Conservation (phyloP, 2,797 vertebrate genomes). For the Manis crassicaudata region DNA sequence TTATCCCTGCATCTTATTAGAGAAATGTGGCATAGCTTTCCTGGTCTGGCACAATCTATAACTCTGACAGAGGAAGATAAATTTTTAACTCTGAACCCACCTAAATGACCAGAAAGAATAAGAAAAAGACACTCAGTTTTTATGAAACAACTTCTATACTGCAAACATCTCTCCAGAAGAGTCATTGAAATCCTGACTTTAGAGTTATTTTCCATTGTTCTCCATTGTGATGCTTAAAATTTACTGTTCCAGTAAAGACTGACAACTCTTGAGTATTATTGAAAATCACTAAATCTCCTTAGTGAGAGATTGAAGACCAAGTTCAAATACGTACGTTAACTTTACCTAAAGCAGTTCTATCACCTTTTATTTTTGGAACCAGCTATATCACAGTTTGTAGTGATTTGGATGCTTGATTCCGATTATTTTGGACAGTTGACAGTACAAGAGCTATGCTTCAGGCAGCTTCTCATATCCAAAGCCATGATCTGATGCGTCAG, state of each 20-base stretch:
- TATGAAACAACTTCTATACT: neutral
- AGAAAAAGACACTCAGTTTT: slow-evolving; percentile 9
- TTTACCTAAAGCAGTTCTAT: slow-evolving; percentile 47
- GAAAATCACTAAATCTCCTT: slow-evolving; percentile 64
- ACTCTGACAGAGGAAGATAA: neutral
- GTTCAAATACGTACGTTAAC: slow-evolving; percentile 44
- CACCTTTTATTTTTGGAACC: slow-evolving; percentile 64
- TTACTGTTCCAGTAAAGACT: slow-evolving; percentile 16
- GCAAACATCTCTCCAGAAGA: neutral
- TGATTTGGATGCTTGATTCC: slow-evolving; percentile 67
- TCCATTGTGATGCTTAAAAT: slow-evolving; percentile 43
- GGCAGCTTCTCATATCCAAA: slow-evolving; percentile 68
- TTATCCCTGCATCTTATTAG: neutral
- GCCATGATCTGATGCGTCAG: slow-evolving; percentile 69
- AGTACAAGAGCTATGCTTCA: neutral
- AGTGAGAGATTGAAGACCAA: slow-evolving; percentile 55
- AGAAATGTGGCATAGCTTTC: slow-evolving; percentile 26
- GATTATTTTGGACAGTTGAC: slow-evolving; percentile 63
- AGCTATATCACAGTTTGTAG: slow-evolving; percentile 60
- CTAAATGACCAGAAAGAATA: neutral
- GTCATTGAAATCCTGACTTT: slow-evolving; percentile 32
- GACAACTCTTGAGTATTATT: slow-evolving; percentile 64
- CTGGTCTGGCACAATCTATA: neutral
- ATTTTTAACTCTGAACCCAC: slow-evolving; percentile 20
- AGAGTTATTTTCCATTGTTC: slow-evolving; percentile 48